Evolutionary conservation across 2,888 invertebrate species (phyloP).

Genomic region (Watsonalla binaria): DNA sequence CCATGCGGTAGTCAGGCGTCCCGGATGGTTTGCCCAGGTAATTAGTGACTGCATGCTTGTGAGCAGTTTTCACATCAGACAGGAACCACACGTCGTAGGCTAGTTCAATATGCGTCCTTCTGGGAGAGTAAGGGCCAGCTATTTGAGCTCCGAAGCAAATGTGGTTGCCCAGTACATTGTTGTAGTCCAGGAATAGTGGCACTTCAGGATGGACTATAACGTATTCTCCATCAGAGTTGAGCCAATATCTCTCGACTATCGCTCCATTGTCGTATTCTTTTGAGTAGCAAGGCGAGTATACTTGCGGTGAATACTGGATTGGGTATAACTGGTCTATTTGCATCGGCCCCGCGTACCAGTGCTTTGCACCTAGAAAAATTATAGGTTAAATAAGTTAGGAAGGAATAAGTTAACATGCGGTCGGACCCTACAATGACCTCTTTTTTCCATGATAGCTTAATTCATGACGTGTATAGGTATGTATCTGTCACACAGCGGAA

Average conservation of each 20-base stretch:
- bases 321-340: constrained; percentile 80
- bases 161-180: constrained; percentile 69
- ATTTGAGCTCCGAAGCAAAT: constrained; percentile 79
- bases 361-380: constrained; percentile 45
- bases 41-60: constrained; percentile 79
- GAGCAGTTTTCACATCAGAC: constrained; percentile 79
- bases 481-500: too few species aligned
- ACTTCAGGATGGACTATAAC: constrained; percentile 80
- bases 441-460: too few species aligned
- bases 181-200: constrained; percentile 85
- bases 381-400: too few species aligned
- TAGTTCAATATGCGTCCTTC: constrained; percentile 54
- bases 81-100: constrained; percentile 81
- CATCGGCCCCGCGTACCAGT: constrained; percentile 86
- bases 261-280: constrained; percentile 76
- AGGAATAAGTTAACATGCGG: too few species aligned
- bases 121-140: constrained; percentile 74
- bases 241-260: constrained; percentile 83
- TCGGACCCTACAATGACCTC: too few species aligned
- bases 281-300: constrained; percentile 76
- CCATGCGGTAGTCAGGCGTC: constrained; percentile 82
- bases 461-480: too few species aligned
- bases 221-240: constrained; percentile 84
- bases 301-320: constrained; percentile 70
- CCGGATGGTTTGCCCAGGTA: constrained; percentile 81